Evolutionary conservation across 2,797 vertebrate species (phyloP), one percentile per base, ranked within the genome.

Genomic region (Sebastiscus albofasciatus): DNA sequence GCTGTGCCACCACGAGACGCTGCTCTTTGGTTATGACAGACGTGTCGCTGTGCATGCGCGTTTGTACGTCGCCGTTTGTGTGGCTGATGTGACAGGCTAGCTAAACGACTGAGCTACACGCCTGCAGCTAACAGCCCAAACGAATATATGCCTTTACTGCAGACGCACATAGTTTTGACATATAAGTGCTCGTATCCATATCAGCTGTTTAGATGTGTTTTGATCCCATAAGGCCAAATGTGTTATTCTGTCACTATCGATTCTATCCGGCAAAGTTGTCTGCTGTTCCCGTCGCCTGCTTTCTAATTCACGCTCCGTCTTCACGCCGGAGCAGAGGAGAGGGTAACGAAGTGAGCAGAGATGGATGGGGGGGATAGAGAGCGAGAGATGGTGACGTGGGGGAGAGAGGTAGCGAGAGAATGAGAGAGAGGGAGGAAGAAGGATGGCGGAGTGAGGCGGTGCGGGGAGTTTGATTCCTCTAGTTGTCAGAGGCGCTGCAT

Each of bases 401-500:
- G 73, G 29, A 79, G 66, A 65, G 72, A 79, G 54, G 68, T 26
- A 79, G 66, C 61, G 72, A 79, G 75, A 60, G 64, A 69, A 55
- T 6, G 61, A 67, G 36, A 73, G 73, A 52, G 71, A 29, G 62
- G 3, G 36, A 59, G 74, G 67, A 52, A 67, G 42, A 60, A 58
- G 79, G 77, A 88, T 87, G 90, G 90, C 78, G 79, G 83, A 87
- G 86, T 52, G 75, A 86, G 83, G 80, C 29, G 69, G 85, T 60
- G 69, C 20, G 20, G 77, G 75, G 84, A 81, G 84, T 91, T 93
- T 91, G 91, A 94, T 91, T 91, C 88, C 86, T 80, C 59, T 77
- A 67, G 78, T 91, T 93, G 93, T 93, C 92, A 88, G 80, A 91
- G 85, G 67, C 55, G 71, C 82, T 94, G 91, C 91, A 94, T 94